Evolutionary conservation across 2,113 vertebrate species (phyloP).

Genomic region (Raja brachyura): DNA sequence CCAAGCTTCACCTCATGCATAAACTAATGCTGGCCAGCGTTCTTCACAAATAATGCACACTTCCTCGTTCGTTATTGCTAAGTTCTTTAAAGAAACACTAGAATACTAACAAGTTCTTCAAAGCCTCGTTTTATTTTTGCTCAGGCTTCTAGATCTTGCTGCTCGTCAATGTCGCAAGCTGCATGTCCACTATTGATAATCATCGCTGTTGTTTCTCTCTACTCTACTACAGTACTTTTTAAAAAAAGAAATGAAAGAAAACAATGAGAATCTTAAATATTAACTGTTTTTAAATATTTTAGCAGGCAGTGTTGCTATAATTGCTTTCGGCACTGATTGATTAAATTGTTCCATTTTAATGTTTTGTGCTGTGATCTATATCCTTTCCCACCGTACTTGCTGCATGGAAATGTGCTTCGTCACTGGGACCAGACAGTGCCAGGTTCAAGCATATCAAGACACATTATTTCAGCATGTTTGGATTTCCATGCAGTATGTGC

Average conservation of each 20-base stretch:
- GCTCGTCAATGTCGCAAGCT: conserved; percentile 15
- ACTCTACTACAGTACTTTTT: conserved; percentile 26
- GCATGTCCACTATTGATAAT: conserved; percentile 33
- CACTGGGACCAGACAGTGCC: not conserved
- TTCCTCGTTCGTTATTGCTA: conserved; percentile 32
- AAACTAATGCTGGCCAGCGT: conserved; percentile 35
- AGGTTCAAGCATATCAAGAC: conserved; percentile 7
- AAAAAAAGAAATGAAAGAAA: not conserved
- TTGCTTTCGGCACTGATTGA: conserved; percentile 1
- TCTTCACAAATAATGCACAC: conserved; percentile 36
- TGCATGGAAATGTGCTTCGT: conserved; percentile 16
- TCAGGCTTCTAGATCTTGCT: conserved; percentile 32
- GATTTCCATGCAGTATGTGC: conserved; percentile 24
- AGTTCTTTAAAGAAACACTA: conserved; percentile 35
- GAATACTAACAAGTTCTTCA: conserved; percentile 24
- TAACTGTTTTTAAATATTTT: not conserved
- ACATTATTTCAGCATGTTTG: not conserved
- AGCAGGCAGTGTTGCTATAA: conserved; percentile 14
- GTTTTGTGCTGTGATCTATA: not conserved
- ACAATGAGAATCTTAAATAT: conserved; percentile 13
- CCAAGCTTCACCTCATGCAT: conserved; percentile 33
- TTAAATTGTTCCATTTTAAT: conserved; percentile 10
- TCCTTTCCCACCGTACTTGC: conserved; percentile 3
- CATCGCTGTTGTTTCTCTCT: not conserved
- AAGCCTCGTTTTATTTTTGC: conserved; percentile 26